Base-by-base conservation (phyloP, 2,797 vertebrate genomes). In the Malacoraja senta region DNA sequence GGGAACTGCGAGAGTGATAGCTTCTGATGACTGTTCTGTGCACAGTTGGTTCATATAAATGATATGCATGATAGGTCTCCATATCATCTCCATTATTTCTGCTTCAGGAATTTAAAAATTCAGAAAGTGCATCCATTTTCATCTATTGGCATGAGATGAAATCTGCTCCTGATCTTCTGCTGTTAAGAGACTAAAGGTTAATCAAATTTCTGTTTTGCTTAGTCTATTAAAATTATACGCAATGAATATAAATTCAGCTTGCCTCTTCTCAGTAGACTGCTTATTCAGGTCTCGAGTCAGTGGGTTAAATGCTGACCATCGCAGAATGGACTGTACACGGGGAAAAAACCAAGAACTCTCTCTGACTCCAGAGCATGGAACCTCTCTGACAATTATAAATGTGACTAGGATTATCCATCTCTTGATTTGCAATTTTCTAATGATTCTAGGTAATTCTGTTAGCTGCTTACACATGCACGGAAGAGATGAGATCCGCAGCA, bases 131-230 rank as follows among this genome's bases (percentile, higher is more conserved):
- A 53, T 74, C 35, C 29, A 7, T 29, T n/a, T 91, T 44, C 35
- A 91, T 26, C 13, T 44, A 10, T 24, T 12, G 24, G 35, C 44
- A 13, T 65, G n/a, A 88, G 24, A 72, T 38, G 1, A 24, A 35
- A 71, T 38, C 2, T 72, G 3, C 38, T 91, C 71, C 90, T 38
- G 15, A 26, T 29, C 17, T 53, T 26, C 24, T 74, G 32, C 71
- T 53, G 38, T 74, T 35, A 91, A 24, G 24, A 91, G 44, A 29
- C 90, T 74, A 65, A 38, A 53, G 24, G 35, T 10, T 32, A 26
- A 53, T 72, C 68, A 53, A 65, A 91, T 38, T 91, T 38, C 88
- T 71, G 84, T 21, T 88, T 88, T 68, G 61, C 44, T 53, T 86
- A 19, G 32, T 71, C 13, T 38, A 71, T 38, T 68, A 15, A 9